phyloP scores from a whole-genome alignment of 1,140 invertebrate genomes.

The Danaus plexippus region DNA sequence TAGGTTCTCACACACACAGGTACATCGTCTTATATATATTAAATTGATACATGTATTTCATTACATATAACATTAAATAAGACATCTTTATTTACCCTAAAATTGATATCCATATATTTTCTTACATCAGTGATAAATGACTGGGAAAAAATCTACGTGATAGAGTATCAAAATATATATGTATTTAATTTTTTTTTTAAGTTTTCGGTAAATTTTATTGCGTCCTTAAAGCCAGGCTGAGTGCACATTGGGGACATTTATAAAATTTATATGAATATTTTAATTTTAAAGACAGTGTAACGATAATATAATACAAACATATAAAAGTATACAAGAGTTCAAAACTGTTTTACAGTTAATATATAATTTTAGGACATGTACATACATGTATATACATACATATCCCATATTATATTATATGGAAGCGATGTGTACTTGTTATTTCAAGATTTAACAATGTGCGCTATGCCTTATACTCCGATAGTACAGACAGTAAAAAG shows the following conservation, averaged over 20 bases:
- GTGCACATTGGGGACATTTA: constrained; percentile 2
- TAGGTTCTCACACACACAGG: too few relatives aligned
- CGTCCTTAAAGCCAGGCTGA: neutral
- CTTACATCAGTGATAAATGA: too few relatives aligned
- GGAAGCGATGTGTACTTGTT: too few relatives aligned
- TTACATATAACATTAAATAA: too few relatives aligned
- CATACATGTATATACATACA: too few relatives aligned
- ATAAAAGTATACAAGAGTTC: neutral
- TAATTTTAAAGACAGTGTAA: neutral
- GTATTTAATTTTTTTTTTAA: constrained; percentile 2
- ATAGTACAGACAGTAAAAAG: too few relatives aligned
- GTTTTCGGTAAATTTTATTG: constrained; percentile 5
- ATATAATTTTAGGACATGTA: constrained; percentile 1
- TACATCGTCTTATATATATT: too few relatives aligned
- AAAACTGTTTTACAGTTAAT: constrained; percentile 2
- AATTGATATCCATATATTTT: too few relatives aligned
- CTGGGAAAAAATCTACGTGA: constrained; percentile 3
- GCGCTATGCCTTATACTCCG: constrained; percentile 9
- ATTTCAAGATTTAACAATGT: constrained; percentile 4
- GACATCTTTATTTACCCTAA: too few relatives aligned
- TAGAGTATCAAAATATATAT: constrained; percentile 16
- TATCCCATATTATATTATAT: too few relatives aligned
- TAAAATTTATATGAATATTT: neutral
- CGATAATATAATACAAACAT: too few relatives aligned
- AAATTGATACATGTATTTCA: too few relatives aligned